These are phyloP conservation scores for Hemaris fuciformis DNA, from an alignment of 2,888 invertebrate genomes.

Conservation along the genomic window DNA sequence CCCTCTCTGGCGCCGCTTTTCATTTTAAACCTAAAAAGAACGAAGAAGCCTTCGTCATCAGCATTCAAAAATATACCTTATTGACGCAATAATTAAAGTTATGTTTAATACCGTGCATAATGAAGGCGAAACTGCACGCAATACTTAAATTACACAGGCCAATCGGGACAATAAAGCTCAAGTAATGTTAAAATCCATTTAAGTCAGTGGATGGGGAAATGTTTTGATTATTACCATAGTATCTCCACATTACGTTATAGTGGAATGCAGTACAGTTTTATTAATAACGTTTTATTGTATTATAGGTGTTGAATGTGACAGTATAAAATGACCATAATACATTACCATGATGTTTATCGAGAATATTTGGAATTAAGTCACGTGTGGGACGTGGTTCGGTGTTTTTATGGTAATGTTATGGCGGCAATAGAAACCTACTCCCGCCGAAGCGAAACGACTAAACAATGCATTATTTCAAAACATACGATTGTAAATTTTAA, in stretches of 20 bases:
- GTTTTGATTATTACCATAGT: conserved; percentile 42
- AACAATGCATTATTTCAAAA: conserved; percentile 56
- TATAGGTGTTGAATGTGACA: conserved; percentile 47
- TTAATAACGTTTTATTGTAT: conserved; percentile 43
- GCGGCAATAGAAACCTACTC: conserved; percentile 49
- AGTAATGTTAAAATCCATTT: conserved; percentile 26
- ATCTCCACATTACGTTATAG: conserved; percentile 47
- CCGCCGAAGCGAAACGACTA: conserved; percentile 44
- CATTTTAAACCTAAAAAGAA: conserved; percentile 26
- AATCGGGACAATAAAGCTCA: conserved; percentile 45
- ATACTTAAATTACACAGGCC: conserved; percentile 36
- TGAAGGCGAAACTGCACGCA: conserved; percentile 32
- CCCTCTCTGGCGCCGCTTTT: conserved; percentile 57
- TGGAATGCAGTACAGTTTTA: conserved; percentile 46
- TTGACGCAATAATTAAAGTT: conserved; percentile 7
- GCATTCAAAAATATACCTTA: conserved; percentile 28
- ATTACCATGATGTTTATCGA: conserved; percentile 54
- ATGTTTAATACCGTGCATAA: conserved; percentile 15
- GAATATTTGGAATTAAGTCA: conserved; percentile 66
- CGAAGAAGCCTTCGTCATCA: conserved; percentile 19
- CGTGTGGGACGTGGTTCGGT: conserved; percentile 55
- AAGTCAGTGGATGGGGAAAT: conserved; percentile 42
- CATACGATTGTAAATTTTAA: conserved; percentile 44
- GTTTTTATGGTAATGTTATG: conserved; percentile 68
- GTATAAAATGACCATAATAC: conserved; percentile 44